Percentiles rank a stretch among this genome's conserved stretches.
phyloP scores from a whole-genome alignment of 2,113 vertebrate genomes.

The Ceyx margarethae region DNA sequence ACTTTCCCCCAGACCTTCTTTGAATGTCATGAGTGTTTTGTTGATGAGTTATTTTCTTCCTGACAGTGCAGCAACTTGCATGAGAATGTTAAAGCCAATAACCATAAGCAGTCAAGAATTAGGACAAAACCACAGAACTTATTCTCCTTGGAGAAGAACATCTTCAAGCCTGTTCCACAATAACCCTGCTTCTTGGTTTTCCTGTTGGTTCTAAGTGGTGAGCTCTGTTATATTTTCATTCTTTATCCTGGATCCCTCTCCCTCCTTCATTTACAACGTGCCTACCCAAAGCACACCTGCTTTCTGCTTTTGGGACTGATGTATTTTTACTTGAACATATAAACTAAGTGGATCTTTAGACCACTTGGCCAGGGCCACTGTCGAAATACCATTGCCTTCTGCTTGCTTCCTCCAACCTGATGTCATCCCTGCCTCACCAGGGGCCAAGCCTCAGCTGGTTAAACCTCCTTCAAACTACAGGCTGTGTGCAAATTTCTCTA shows the following conservation, averaged over 20 bases:
- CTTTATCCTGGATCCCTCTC: background rate
- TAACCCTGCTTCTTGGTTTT: background rate
- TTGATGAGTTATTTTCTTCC: background rate
- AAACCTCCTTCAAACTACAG: conserved; percentile 8
- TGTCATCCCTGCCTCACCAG: background rate
- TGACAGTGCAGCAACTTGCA: background rate
- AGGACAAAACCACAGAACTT: background rate
- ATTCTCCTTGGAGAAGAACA: background rate
- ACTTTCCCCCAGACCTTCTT: background rate
- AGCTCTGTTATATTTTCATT: background rate
- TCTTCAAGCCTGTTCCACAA: background rate
- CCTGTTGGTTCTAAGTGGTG: background rate
- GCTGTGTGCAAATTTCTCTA: background rate
- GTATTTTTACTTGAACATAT: background rate
- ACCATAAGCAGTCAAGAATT: background rate
- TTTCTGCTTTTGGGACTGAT: background rate
- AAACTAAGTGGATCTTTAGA: background rate
- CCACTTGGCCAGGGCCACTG: background rate
- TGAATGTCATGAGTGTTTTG: background rate
- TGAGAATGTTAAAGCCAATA: background rate
- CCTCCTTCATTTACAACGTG: background rate
- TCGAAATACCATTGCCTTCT: background rate
- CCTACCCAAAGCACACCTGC: background rate
- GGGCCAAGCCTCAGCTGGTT: background rate
- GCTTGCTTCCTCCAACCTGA: background rate